Evolutionary conservation across 2,888 invertebrate species (phyloP).

Genomic region (Sussaba pulchella): DNA sequence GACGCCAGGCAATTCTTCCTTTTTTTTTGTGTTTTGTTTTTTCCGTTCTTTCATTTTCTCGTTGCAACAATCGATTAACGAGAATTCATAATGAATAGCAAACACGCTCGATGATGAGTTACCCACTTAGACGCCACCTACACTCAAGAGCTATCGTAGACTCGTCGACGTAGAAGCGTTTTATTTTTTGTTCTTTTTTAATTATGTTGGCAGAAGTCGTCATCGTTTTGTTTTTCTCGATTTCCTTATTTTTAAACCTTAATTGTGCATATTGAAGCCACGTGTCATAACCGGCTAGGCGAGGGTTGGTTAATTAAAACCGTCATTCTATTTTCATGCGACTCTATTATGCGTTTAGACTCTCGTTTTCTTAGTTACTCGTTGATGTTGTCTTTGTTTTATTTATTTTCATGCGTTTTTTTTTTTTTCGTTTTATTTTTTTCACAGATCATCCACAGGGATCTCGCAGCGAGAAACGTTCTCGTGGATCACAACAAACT

Average conservation of each 20-base stretch:
- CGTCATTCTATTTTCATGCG: not conserved
- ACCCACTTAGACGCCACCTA: constrained; percentile 33
- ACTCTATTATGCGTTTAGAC: constrained; percentile 11
- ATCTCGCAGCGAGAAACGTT: constrained; percentile 93
- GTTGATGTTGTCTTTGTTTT: not conserved
- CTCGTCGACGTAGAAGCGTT: constrained; percentile 21
- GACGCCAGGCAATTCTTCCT: not conserved
- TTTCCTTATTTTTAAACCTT: constrained; percentile 1
- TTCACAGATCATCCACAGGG: constrained; percentile 93
- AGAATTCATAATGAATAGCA: constrained; percentile 48
- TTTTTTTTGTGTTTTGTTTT: not conserved
- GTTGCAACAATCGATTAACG: constrained; percentile 44
- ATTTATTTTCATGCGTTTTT: constrained; percentile 23
- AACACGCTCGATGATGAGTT: constrained; percentile 29
- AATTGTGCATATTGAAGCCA: no score
- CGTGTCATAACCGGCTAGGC: no score
- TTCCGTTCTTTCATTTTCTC: constrained; percentile 23
- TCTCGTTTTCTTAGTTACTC: not conserved
- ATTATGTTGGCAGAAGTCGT: not conserved
- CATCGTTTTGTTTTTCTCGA: not conserved
- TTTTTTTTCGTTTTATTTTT: constrained; percentile 72
- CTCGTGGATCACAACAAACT: constrained; percentile 93
- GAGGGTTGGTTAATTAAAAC: no score
- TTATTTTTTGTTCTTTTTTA: constrained; percentile 22
- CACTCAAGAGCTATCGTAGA: constrained; percentile 1